Evolutionary conservation across 1,140 invertebrate species (phyloP).

Genomic region (Drosophila leontia): DNA sequence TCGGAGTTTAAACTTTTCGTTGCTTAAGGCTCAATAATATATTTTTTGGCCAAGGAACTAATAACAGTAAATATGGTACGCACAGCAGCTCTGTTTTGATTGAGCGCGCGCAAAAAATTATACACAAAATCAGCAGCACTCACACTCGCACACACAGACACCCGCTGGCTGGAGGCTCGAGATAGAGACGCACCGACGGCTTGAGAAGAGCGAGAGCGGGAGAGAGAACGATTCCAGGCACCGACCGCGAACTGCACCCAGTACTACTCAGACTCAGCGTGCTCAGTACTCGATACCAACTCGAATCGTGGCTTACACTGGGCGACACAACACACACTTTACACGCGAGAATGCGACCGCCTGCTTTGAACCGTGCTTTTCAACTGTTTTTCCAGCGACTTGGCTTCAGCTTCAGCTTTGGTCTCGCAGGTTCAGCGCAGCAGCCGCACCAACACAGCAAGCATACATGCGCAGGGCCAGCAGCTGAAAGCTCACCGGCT

Average conservation of each 20-base stretch:
- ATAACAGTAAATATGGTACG: conserved; percentile 32
- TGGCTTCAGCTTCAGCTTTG: conserved; percentile 1
- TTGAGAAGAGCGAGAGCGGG: conserved; percentile 35
- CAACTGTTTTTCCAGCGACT: conserved; percentile 59
- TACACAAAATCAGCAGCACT: conserved; percentile 73
- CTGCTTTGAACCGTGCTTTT: conserved; percentile 59
- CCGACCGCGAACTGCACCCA: conserved; percentile 32
- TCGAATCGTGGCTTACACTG: conserved; percentile 49
- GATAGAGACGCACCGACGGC: conserved; percentile 52
- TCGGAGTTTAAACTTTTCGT: conserved; percentile 7
- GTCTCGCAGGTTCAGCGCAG: conserved; percentile 8
- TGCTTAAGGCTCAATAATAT: background rate
- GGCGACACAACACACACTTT: conserved; percentile 10
- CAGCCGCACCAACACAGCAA: conserved; percentile 34
- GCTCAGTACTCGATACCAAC: conserved; percentile 22
- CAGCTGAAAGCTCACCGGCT: conserved; percentile 52
- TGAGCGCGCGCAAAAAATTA: conserved; percentile 82
- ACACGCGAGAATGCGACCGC: conserved; percentile 53
- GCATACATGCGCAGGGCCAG: conserved; percentile 15
- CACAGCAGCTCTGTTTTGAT: conserved; percentile 69
- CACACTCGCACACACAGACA: conserved; percentile 40
- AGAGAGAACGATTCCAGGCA: conserved; percentile 51
- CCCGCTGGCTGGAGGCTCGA: conserved; percentile 17
- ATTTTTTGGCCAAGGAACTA: conserved; percentile 20
- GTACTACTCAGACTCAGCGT: conserved; percentile 12